phyloP scores from a whole-genome alignment of 2,113 vertebrate species.

The Leptodactylus fuscus region DNA sequence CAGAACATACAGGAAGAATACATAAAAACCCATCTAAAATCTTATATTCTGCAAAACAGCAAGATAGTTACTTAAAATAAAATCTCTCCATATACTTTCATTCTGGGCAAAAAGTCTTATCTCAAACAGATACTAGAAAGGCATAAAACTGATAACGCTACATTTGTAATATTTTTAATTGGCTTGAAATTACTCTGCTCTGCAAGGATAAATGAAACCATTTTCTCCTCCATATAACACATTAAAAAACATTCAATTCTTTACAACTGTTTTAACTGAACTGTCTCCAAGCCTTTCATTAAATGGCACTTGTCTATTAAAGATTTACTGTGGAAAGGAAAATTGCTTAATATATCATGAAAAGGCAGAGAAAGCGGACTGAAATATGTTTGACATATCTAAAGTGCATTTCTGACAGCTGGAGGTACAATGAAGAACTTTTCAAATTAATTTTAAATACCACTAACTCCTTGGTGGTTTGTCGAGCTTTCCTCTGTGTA shows the following conservation, averaged over 20 bases:
- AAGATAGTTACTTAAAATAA: slow-evolving; percentile 21
- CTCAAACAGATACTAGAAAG: slow-evolving; percentile 38
- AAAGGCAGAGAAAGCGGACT: slow-evolving; percentile 69
- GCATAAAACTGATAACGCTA: slow-evolving; percentile 36
- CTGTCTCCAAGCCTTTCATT: slow-evolving; percentile 61
- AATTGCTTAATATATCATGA: slow-evolving; percentile 66
- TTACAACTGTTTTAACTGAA: slow-evolving; percentile 60
- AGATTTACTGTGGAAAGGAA: slow-evolving; percentile 65
- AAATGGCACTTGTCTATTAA: slow-evolving; percentile 64
- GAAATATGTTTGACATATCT: slow-evolving; percentile 70
- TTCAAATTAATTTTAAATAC: slow-evolving; percentile 69
- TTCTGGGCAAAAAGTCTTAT: slow-evolving; percentile 38
- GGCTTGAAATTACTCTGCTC: slow-evolving; percentile 52
- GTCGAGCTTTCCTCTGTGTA: slow-evolving; percentile 64
- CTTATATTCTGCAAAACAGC: slow-evolving; percentile 14
- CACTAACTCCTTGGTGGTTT: slow-evolving; percentile 69
- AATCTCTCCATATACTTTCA: slow-evolving; percentile 18
- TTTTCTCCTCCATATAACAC: slow-evolving; percentile 40
- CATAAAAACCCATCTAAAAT: slow-evolving; percentile 11
- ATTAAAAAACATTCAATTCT: slow-evolving; percentile 50
- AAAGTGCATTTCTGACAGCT: slow-evolving; percentile 70
- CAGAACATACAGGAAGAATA: background rate
- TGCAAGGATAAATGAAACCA: slow-evolving; percentile 45
- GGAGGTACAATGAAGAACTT: slow-evolving; percentile 65
- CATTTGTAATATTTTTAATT: slow-evolving; percentile 57